phyloP scores from a whole-genome alignment of 2,888 invertebrate species.

The Nebria salina region DNA sequence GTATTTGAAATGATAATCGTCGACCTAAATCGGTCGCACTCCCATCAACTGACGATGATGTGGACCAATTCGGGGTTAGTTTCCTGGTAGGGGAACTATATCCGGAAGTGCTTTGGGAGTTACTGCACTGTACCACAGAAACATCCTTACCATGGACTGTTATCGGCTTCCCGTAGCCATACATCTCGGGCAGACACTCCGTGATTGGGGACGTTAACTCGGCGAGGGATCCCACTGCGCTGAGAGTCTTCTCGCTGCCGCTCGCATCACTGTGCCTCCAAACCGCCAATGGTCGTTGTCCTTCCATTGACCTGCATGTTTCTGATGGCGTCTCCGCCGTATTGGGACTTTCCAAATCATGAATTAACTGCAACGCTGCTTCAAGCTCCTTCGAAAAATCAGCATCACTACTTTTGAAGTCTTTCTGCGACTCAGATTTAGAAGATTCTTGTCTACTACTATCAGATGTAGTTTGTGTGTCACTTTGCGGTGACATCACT shows the following conservation, averaged over 20 bases:
- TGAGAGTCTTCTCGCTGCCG: conserved; percentile 62
- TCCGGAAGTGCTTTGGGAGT: conserved; percentile 65
- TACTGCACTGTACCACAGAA: conserved; percentile 57
- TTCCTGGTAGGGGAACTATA: conserved; percentile 63
- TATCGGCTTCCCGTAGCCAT: conserved; percentile 56
- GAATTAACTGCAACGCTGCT: conserved; percentile 64
- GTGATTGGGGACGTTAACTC: conserved; percentile 59
- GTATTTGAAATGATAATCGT: conserved; percentile 61
- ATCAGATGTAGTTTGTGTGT: conserved; percentile 56
- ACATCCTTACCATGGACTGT: conserved; percentile 50
- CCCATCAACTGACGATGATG: conserved; percentile 61
- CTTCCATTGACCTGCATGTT: conserved; percentile 54
- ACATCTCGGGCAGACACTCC: conserved; percentile 55
- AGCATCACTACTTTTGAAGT: conserved; percentile 61
- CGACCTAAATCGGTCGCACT: conserved; percentile 57
- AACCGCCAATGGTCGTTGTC: conserved; percentile 56
- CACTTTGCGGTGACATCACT: conserved; percentile 57
- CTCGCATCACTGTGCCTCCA: conserved; percentile 60
- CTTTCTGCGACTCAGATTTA: conserved; percentile 56
- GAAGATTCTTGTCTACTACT: conserved; percentile 53
- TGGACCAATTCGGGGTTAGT: conserved; percentile 61
- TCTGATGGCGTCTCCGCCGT: conserved; percentile 63
- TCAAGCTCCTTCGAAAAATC: conserved; percentile 65
- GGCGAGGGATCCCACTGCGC: conserved; percentile 61
- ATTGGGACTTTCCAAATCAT: conserved; percentile 65